phyloP scores from a whole-genome alignment of 2,797 vertebrate genomes.

The Parotocinclus haroldoi region DNA sequence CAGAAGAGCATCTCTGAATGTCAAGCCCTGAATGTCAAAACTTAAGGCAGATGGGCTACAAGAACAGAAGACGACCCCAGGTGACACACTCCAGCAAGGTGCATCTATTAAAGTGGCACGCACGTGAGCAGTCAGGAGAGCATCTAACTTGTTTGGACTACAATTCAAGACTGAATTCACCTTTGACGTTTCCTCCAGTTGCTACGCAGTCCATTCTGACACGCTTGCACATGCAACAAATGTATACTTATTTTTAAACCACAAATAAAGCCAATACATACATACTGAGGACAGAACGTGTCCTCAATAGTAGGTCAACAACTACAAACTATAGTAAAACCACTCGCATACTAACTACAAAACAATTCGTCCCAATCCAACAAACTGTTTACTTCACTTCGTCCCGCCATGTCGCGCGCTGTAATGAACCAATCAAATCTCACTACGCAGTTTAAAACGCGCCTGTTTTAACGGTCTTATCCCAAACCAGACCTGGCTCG shows the following conservation, averaged over 20 bases:
- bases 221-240: not conserved
- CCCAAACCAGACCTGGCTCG: not conserved
- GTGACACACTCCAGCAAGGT: no score
- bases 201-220: conserved; percentile 71
- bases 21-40: no score
- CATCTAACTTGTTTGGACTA: not conserved
- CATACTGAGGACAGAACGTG: not conserved
- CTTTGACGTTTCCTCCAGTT: conserved; percentile 78
- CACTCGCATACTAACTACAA: no score
- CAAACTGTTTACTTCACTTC: conserved; percentile 4
- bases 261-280: no score
- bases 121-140: no score
- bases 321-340: no score
- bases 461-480: not conserved
- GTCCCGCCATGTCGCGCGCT: conserved; percentile 19
- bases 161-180: conserved; percentile 47
- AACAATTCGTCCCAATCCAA: not conserved
- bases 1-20: no score
- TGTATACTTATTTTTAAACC: no score
- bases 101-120: no score
- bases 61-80: no score
- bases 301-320: not conserved
- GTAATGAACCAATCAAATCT: conserved; percentile 3
- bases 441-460: conserved; percentile 2
- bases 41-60: no score